Conservation (phyloP, 2,797 vertebrate genomes). For the Percopsis omiscomaycus region DNA sequence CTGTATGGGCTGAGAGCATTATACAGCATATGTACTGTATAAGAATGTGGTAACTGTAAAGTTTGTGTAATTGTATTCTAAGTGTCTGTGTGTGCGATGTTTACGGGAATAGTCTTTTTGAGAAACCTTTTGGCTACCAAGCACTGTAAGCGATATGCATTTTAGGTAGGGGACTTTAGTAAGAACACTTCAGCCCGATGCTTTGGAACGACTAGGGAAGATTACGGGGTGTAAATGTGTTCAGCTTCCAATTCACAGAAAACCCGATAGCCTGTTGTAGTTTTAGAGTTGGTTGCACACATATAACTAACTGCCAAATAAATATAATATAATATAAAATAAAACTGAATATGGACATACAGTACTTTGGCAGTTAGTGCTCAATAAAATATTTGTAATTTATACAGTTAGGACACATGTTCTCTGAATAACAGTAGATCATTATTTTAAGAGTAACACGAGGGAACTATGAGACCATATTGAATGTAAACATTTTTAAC, state of each 20-base stretch:
- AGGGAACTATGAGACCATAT: no score
- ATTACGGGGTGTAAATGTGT: conserved; percentile 6
- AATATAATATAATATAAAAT: no score
- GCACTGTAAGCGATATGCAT: no score
- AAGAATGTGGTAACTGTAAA: no score
- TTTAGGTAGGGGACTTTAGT: no score
- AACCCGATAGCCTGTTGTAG: background rate
- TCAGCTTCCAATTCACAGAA: conserved; percentile 7
- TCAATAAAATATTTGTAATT: conserved; percentile 38
- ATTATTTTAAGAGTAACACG: background rate
- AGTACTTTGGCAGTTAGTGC: conserved; percentile 2
- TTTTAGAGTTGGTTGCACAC: conserved; percentile 13
- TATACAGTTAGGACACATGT: conserved; percentile 5
- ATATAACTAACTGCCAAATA: no score
- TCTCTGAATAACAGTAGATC: background rate
- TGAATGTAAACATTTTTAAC: no score
- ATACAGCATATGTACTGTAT: no score
- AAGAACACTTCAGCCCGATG: background rate
- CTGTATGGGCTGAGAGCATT: background rate
- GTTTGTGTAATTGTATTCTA: background rate
- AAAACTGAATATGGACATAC: no score
- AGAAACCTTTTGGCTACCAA: no score
- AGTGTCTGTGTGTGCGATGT: background rate
- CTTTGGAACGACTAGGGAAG: no score
- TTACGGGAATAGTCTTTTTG: no score